Evolutionary conservation across 2,888 invertebrate species (phyloP), one percentile per base, ranked within the genome.

Genomic region (Molorchus minor): DNA sequence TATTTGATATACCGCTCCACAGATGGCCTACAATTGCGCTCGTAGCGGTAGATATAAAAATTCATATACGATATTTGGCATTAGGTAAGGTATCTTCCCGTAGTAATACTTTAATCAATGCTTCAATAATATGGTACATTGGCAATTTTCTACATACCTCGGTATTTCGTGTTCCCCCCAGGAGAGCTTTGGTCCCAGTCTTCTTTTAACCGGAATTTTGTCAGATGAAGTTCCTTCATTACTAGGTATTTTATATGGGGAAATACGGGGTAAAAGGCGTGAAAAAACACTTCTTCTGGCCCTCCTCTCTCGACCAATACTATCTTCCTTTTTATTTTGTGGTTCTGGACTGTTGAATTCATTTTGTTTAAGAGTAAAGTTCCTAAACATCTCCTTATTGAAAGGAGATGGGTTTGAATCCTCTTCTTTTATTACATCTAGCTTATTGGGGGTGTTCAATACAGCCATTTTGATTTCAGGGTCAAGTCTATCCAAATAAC

Each of bases 371-470:
- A 74, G 57, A 4, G 40, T 63, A 15, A 71, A 60, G 17, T 64
- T 62, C 35, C 58, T 62, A 35, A 73, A 72, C 5, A 69, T n/a
- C 43, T 72, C 69, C 35, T 69, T 72, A 43, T 65, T 71, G 33
- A 71, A 71, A n/a, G 71, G 70, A 17, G 72, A 71, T 1, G 64
- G 61, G 40, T 68, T 70, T 12, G 69, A 70, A 4, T 73, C 70
- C 33, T 72, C 71, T 13, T 66, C 63, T 8, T 44, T 49, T 58
- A 65, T 70, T 17, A 61, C 1, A 17, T 36, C 52, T 13, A n/a
- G 30, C 44, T 52, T 54, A 20, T 33, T 56, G n/a, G 49, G 47
- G 12, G 33, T 30, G 29, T 56, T 51, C 38, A 61, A 36, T 43
- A 49, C 30, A 15, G 17, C 3, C 12, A n/a, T 25, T 52, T 36